A percentile compares a stretch with the other conserved stretches of the same genome.
Evolutionary conservation across 2,888 invertebrate species (phyloP).

Genomic region (Frankliniella fusca): DNA sequence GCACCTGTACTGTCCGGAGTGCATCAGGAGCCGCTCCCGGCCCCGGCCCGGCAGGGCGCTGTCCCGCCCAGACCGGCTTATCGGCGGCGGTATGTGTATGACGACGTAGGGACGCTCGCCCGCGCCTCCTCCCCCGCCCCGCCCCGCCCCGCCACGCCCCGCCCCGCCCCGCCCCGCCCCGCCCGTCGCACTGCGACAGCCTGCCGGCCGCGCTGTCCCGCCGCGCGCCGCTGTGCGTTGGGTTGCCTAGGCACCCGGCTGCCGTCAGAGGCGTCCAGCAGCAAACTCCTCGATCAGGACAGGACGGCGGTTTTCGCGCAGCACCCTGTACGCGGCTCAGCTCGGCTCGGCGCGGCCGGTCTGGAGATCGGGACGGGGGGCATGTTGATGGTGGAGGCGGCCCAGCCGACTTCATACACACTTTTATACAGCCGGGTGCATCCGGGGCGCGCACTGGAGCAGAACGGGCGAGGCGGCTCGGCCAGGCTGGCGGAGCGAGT

Average conservation of each 20-base stretch:
- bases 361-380: background rate
- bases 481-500: background rate
- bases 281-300: background rate
- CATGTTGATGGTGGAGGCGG: background rate
- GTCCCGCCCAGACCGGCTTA: too few species aligned
- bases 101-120: too few species aligned
- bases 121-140: background rate
- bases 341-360: background rate
- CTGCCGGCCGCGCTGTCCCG: background rate
- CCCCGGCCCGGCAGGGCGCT: too few species aligned
- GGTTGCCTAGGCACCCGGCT: background rate
- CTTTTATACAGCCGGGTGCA: background rate
- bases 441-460: background rate
- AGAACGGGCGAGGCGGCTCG: background rate
- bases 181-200: too few species aligned
- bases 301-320: background rate
- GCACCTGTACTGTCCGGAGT: too few species aligned
- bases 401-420: background rate
- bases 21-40: too few species aligned
- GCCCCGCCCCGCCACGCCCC: too few species aligned
- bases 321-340: background rate
- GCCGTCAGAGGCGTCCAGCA: background rate
- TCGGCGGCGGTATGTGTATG: too few species aligned
- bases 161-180: too few species aligned
- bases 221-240: background rate